Evolutionary conservation across 2,113 vertebrate genomes (phyloP).

Genomic region (Malurus alboscapulatus): DNA sequence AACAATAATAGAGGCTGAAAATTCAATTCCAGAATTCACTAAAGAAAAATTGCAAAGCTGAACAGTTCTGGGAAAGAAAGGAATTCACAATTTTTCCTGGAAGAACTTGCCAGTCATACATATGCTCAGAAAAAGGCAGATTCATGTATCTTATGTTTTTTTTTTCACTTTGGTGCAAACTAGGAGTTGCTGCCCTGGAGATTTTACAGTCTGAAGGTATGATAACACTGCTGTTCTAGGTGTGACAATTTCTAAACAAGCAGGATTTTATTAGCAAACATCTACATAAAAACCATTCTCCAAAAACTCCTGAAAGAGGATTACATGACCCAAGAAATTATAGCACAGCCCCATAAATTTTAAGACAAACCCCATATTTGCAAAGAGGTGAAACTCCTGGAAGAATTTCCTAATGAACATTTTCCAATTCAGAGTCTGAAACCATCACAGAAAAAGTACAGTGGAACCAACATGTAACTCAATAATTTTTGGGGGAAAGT

Average conservation of each 20-base stretch:
- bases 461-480: not conserved
- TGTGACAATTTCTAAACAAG: not conserved
- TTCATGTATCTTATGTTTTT: not conserved
- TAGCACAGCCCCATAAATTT: not conserved
- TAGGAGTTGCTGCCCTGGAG: not conserved
- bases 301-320: not conserved
- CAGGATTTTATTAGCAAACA: not conserved
- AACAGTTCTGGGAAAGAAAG: not conserved
- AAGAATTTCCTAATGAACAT: not conserved
- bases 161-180: not conserved
- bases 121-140: not conserved
- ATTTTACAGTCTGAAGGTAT: not conserved
- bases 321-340: not conserved
- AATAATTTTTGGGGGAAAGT: not conserved
- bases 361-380: not conserved
- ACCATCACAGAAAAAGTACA: not conserved
- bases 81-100: not conserved
- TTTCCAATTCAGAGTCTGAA: not conserved
- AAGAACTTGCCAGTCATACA: not conserved
- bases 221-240: not conserved
- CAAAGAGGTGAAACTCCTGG: not conserved
- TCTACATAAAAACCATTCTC: not conserved
- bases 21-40: conserved; percentile 4
- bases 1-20: not conserved
- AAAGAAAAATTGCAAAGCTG: not conserved